A percentile compares a stretch with the other conserved stretches of the same genome.
Conservation (phyloP, 1,140 invertebrate genomes). For the Rhyacophila brunnea region DNA sequence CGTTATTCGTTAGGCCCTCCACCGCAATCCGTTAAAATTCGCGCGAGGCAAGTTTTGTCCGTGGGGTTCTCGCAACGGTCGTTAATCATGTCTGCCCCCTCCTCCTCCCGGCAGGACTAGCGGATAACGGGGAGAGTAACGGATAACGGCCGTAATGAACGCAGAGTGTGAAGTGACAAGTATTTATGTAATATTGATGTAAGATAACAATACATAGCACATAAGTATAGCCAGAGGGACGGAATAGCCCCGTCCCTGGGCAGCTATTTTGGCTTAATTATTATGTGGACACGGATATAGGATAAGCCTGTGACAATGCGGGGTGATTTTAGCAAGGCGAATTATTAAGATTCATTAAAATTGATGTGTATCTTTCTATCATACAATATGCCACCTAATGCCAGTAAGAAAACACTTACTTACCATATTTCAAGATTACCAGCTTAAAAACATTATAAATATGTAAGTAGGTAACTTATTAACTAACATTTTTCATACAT, state of each 20-base stretch:
- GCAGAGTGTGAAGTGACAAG: constrained; percentile 25
- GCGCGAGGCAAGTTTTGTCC: constrained; percentile 33
- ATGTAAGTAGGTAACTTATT: no score
- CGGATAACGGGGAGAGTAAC: constrained; percentile 13
- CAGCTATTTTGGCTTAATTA: constrained; percentile 12
- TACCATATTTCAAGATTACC: no score
- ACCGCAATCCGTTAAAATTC: constrained; percentile 36
- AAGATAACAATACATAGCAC: constrained; percentile 17
- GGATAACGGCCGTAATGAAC: constrained; percentile 25
- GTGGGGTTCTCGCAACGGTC: constrained; percentile 30
- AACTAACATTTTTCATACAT: no score
- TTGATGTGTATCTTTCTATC: no score
- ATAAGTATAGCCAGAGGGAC: not conserved
- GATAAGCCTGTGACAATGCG: no score
- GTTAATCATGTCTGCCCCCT: constrained; percentile 34
- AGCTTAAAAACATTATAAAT: no score
- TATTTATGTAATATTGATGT: constrained; percentile 28
- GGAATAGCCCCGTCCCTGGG: not conserved
- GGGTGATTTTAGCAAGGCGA: no score
- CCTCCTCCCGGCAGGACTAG: constrained; percentile 3
- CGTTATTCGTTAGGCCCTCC: constrained; percentile 31
- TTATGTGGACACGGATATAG: not conserved
- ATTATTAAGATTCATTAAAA: no score
- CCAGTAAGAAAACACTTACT: no score
- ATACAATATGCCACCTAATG: no score